Evolutionary conservation across 2,888 invertebrate species (phyloP).

Genomic region (Barypeithes pellucidus): DNA sequence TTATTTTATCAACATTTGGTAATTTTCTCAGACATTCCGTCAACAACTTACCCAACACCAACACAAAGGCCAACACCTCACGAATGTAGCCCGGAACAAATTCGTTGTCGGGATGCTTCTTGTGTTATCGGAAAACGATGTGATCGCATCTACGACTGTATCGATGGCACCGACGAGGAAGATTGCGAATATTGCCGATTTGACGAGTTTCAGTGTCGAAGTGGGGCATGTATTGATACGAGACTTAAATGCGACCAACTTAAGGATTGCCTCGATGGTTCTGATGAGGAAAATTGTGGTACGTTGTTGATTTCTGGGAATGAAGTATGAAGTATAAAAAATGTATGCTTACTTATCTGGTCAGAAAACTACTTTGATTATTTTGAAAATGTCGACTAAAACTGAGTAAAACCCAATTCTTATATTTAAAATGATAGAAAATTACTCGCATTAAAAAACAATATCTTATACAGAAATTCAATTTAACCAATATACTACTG

Average conservation of each 20-base stretch:
- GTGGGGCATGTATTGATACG: conserved; percentile 72
- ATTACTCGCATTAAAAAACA: no score
- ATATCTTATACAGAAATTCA: no score
- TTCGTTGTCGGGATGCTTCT: conserved; percentile 72
- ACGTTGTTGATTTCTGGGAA: conserved; percentile 43
- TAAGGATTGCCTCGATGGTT: conserved; percentile 75
- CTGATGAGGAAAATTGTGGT: conserved; percentile 75
- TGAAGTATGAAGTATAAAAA: neutral
- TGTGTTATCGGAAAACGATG: conserved; percentile 68
- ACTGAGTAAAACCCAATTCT: no score
- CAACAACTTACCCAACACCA: conserved; percentile 18
- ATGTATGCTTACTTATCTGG: conserved; percentile 14
- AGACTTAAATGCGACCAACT: conserved; percentile 70
- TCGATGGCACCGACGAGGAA: conserved; percentile 83
- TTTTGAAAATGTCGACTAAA: no score
- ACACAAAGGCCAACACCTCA: neutral
- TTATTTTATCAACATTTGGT: conserved; percentile 17
- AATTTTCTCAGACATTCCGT: conserved; percentile 29
- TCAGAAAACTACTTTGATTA: no score
- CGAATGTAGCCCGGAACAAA: conserved; percentile 71
- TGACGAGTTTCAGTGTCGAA: conserved; percentile 63
- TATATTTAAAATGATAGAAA: no score
- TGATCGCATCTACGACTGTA: conserved; percentile 81
- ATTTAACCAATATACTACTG: no score
- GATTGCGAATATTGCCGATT: conserved; percentile 70